Evolutionary conservation across 2,888 invertebrate species (phyloP).

Genomic region (Cheilosia scutellata): DNA sequence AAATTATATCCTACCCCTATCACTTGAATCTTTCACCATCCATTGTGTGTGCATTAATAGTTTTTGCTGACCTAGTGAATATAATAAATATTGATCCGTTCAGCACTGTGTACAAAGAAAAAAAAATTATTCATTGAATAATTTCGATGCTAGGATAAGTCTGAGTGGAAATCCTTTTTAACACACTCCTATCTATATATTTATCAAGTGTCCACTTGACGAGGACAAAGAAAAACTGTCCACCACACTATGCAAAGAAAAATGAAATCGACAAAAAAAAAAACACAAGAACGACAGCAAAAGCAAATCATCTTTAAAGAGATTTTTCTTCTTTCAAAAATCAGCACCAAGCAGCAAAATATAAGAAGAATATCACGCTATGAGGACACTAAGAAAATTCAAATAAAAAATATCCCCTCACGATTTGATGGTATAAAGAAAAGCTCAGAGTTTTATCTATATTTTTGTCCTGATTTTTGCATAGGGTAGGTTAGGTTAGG

Average conservation of each 20-base stretch:
- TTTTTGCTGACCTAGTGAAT: slow-evolving; percentile 61
- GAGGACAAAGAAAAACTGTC: slow-evolving; percentile 60
- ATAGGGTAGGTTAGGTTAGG: not conserved
- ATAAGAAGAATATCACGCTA: slow-evolving; percentile 34
- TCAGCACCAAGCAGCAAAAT: not conserved
- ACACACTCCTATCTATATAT: slow-evolving; percentile 47
- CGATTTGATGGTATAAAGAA: slow-evolving; percentile 3
- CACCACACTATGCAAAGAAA: slow-evolving; percentile 45
- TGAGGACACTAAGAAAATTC: slow-evolving; percentile 21
- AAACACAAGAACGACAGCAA: slow-evolving; percentile 5
- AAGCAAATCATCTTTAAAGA: slow-evolving; percentile 34
- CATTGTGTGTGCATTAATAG: slow-evolving; percentile 14
- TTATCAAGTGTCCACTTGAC: slow-evolving; percentile 67
- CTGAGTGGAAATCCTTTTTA: slow-evolving; percentile 66
- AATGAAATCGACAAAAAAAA: slow-evolving; percentile 46
- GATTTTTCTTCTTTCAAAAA: slow-evolving; percentile 34
- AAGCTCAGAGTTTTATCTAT: not conserved
- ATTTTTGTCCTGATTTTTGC: not conserved
- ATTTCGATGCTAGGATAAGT: slow-evolving; percentile 55
- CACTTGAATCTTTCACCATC: not conserved
- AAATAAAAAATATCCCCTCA: slow-evolving; percentile 36
- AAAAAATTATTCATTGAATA: slow-evolving; percentile 61
- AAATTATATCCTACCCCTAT: not conserved
- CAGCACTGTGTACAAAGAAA: slow-evolving; percentile 23
- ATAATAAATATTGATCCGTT: slow-evolving; percentile 54